Base-by-base conservation (phyloP, 2,113 vertebrate genomes). In the Ondatra zibethicus region DNA sequence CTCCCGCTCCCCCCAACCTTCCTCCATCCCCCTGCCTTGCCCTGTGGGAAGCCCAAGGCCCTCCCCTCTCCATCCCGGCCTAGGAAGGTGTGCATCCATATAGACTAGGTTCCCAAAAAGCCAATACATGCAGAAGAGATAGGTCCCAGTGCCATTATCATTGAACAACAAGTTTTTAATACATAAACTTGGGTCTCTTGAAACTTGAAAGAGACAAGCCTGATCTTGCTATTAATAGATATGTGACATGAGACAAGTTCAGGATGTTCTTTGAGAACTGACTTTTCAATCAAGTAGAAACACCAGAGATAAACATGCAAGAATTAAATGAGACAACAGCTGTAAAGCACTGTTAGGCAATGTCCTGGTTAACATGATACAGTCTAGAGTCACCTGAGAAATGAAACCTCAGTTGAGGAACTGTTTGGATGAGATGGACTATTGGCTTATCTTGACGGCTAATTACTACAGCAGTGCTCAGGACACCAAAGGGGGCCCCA, bases 151-250 rank as follows among this genome's bases (percentile, higher is more conserved):
- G n/a, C n/a, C n/a, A n/a, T n/a, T n/a, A n/a, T n/a, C n/a, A n/a
- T n/a, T n/a, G n/a, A 91, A 70, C 27, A 47, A 2, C 36, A 42
- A 4, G 47, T 58, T 61, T 95, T 16, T 73, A 63, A 84, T 36
- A 91, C 31, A 91, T n/a, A 85, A 84, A 94, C 19, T 42, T 76
- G 31, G 16, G 11, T 85, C 58, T 96, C 55, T 50, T 73, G 87
- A 68, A 12, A 80, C 89, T 55, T 94, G 89, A 86, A 92, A 92
- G 14, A 89, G 31, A 68, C 3, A 45, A 14, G 8, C 7, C 89
- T 96, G 29, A 93, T 73, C 91, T 72, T 88, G 19, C 29, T 92
- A 66, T 50, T 73, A 70, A 61, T 13, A 63, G 42, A 13, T 90
- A 0, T 42, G 70, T 80, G 50, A 92, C 3, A 17, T 42, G n/a